A percentile compares a stretch with the other conserved stretches of the same genome.
phyloP scores from a whole-genome alignment of 2,797 vertebrate genomes.

The Pitangus sulphuratus region DNA sequence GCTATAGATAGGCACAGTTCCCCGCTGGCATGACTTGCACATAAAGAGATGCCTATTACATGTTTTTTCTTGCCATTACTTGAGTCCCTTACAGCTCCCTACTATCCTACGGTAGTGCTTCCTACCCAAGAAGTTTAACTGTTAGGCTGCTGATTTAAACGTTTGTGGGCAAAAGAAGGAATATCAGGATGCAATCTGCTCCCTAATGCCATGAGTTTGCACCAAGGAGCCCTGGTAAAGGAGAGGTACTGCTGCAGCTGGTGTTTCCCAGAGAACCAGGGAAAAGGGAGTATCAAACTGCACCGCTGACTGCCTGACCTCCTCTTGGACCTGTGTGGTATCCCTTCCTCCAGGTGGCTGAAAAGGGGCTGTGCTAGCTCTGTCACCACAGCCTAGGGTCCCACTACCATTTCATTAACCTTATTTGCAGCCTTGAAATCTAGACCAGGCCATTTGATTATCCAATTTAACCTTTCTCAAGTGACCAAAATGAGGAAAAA shows the following conservation, averaged over 20 bases:
- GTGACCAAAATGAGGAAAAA: neutral
- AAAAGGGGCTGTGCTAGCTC: neutral
- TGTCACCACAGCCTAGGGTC: neutral
- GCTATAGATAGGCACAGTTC: neutral
- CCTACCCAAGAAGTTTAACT: neutral
- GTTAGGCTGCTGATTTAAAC: neutral
- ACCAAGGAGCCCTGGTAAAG: neutral
- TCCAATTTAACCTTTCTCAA: neutral
- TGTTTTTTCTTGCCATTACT: neutral
- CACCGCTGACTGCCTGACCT: fast-evolving
- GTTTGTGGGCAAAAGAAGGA: neutral
- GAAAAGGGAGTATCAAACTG: neutral
- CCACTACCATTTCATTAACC: neutral
- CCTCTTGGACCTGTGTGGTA: neutral
- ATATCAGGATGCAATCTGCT: neutral
- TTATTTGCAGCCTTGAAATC: neutral
- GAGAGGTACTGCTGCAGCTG: neutral
- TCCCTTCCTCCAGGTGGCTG: neutral
- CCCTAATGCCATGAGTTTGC: neutral
- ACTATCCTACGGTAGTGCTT: neutral
- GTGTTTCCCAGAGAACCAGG: neutral
- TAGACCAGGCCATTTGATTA: neutral
- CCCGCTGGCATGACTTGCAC: neutral
- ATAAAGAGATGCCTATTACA: neutral
- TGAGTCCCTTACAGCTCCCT: neutral